Base-by-base conservation (phyloP, 2,888 invertebrate species). In the Alentia gelatinosa region DNA sequence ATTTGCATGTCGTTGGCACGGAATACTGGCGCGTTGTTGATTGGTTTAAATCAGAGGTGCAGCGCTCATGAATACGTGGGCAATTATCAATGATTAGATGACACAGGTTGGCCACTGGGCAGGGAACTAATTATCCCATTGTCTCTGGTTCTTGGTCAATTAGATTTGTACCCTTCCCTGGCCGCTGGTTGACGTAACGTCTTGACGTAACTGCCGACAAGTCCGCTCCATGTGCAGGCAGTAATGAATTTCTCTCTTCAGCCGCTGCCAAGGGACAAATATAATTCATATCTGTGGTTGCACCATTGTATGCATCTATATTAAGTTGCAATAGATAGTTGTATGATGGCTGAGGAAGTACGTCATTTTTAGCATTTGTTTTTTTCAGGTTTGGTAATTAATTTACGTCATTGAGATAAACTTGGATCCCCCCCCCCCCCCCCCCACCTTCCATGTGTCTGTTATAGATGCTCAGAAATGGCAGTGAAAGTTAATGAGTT, bases 11-110 rank as follows among this genome's bases (percentile, higher is more conserved):
- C 5, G 79, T 35, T 1, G 35, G 79, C 37, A 37, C 79, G 5
- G 37, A 39, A 79, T 7, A 12, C 37, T 19, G 15, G n/a, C 0
- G 15, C n/a, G 19, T 39, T 39, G 79, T 4, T 79, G 39, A 79
- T 79, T 79, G 79, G 79, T 79, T 35, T 39, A 79, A 79, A 79
- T 79, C 79, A 79, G 33, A 68, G 68, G 56, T 56, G 68, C 4
- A 68, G 79, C 23, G 9, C 79, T 79, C 79, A 79, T 79, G 79
- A 79, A 79, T 79, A 79, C 79, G 30, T 39, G 19, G 30, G 30
- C 79, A 39, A 79, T 79, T 79, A 79, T 19, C 79, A 79, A 19
- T 39, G 79, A 26, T 79, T 79, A 79, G 19, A 39, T 35, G 74
- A 74, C 63, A 5, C n/a, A 26, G 63, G 63, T 15, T 63, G n/a